Percentiles rank a stretch among this genome's conserved stretches.
These are phyloP conservation scores for Margaritifera margaritifera DNA, from an alignment of 2,888 invertebrate genomes.

Conservation along the genomic window DNA sequence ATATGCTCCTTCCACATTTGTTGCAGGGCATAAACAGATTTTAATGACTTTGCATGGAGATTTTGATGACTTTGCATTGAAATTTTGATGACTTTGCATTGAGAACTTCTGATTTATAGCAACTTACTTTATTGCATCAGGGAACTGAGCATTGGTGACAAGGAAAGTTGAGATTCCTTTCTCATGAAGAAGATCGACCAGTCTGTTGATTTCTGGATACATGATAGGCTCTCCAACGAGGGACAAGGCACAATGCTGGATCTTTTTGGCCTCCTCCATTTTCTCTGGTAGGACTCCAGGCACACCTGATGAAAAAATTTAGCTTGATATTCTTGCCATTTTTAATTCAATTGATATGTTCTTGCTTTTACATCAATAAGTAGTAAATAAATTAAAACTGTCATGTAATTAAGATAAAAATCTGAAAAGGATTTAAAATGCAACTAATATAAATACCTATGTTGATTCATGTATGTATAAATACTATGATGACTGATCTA, in stretches of 20 bases:
- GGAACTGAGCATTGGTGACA: constrained; percentile 79
- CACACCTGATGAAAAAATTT: constrained; percentile 72
- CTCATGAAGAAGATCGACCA: constrained; percentile 74
- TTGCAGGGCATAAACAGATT: not conserved
- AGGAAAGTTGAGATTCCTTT: constrained; percentile 77
- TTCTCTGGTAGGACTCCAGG: constrained; percentile 76
- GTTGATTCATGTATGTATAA: no score
- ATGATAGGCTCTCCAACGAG: constrained; percentile 79
- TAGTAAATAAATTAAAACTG: not conserved
- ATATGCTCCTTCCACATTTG: no score
- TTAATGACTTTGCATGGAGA: not conserved
- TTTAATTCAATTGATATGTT: not conserved
- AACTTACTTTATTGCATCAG: constrained; percentile 75
- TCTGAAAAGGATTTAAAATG: no score
- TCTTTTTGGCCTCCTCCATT: constrained; percentile 75
- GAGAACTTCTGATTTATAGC: not conserved
- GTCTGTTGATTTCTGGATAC: constrained; percentile 78
- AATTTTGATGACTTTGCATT: not conserved
- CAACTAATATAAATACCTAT: no score
- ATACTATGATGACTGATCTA: no score
- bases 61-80: no score
- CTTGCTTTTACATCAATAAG: not conserved
- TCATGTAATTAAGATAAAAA: not conserved
- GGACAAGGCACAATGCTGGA: constrained; percentile 77
- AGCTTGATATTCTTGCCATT: not conserved